These are phyloP conservation scores for Trichonephila clavata DNA, from an alignment of 1,140 invertebrate genomes.

Conservation along the genomic window DNA sequence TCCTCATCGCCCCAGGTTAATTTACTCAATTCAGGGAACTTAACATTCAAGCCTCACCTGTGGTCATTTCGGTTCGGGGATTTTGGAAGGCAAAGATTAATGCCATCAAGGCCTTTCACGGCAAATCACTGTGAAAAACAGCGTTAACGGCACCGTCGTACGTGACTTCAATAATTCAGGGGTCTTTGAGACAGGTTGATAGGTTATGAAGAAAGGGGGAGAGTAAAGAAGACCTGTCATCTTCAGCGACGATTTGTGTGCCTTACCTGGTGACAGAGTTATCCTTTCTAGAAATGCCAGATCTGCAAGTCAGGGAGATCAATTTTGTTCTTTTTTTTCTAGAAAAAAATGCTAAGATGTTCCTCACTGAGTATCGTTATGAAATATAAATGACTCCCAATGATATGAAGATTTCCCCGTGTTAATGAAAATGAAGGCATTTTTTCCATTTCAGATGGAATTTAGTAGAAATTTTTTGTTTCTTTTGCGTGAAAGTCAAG, in stretches of 20 bases:
- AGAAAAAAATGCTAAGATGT: background rate
- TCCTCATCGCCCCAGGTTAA: constrained; percentile 36
- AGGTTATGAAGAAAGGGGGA: constrained; percentile 33
- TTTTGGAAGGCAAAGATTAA: constrained; percentile 30
- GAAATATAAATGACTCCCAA: constrained; percentile 1
- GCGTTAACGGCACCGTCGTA: constrained; percentile 27
- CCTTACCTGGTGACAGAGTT: background rate
- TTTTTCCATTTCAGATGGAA: background rate
- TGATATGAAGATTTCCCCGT: background rate
- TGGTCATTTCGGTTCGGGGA: background rate
- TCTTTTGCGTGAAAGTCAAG: background rate
- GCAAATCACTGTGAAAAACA: constrained; percentile 20
- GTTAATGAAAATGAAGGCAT: constrained; percentile 3
- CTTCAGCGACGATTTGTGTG: constrained; percentile 36
- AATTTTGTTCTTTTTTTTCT: background rate
- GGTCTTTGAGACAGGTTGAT: constrained; percentile 29
- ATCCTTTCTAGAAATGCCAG: background rate
- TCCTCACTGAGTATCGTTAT: background rate
- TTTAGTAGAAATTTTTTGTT: background rate
- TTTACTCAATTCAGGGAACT: constrained; percentile 46
- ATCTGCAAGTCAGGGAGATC: background rate
- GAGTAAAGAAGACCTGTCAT: constrained; percentile 15
- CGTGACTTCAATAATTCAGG: constrained; percentile 62
- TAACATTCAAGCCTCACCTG: constrained; percentile 39
- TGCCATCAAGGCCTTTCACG: constrained; percentile 43